Base-by-base conservation (phyloP, 1,140 invertebrate species). In the Antheraea pernyi region DNA sequence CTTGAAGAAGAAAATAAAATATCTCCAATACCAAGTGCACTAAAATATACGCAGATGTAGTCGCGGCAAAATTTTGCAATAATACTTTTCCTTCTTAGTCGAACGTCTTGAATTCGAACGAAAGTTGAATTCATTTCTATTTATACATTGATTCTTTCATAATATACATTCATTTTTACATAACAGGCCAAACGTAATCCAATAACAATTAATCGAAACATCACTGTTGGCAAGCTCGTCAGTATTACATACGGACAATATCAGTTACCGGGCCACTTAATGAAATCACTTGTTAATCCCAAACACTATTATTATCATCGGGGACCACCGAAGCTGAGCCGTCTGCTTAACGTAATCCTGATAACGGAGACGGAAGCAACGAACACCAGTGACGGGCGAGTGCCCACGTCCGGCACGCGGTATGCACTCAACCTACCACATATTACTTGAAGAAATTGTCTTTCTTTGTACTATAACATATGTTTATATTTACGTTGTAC, bases 331-430 rank as follows among this genome's bases (percentile, higher is more conserved):
- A 65, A 68, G 18, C n/a, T 48, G 48, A 46, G 72, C 73, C 70
- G 74, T 80, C 83, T 85, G 85, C 69, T 79, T 84, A 82, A 72
- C 77, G 79, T 86, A 86, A 84, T 81, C 80, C 81, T 71, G 80
- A 85, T 80, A 75, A 73, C 68, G 53, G 67, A 68, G 72, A 69
- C 78, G 83, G 81, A 83, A 82, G 81, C 76, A 61, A 70, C 65
- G 53, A 42, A 42, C 39, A 42, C 39, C 39, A 42, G 39, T 42
- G 39, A 53, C 46, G 46, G 46, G 69, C 76, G 71, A 76, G 79
- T 75, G 70, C 68, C 65, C 69, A 68, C 70, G 37, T 65, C 64
- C 64, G 64, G 64, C 39, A 30, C 19, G 18, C 11, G 39, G 1
- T 53, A 53, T 53, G 46, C 46, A 53, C 46, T 53, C 46, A 16